phyloP scores from a whole-genome alignment of 2,888 invertebrate species.

The Cheiracanthium punctorium region DNA sequence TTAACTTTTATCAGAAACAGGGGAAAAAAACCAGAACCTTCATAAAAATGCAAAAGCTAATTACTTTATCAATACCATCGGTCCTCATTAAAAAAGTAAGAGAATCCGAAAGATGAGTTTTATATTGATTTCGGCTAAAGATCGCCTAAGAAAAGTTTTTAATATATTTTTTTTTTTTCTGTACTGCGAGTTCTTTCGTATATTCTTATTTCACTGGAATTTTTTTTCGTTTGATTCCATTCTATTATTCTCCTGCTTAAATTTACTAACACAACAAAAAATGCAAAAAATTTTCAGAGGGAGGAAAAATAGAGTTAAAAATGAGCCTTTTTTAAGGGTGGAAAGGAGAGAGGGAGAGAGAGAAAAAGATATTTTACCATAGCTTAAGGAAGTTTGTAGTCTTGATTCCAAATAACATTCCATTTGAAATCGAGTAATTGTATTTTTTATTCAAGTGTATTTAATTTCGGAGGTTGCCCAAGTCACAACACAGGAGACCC shows the following conservation, averaged over 20 bases:
- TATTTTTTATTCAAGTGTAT: neutral
- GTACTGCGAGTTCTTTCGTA: conserved; percentile 18
- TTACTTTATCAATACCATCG: conserved; percentile 68
- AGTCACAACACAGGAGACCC: neutral
- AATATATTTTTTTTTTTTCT: conserved; percentile 24
- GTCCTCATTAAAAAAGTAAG: conserved; percentile 53
- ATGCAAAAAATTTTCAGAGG: neutral
- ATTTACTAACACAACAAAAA: conserved; percentile 9
- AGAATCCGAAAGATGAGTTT: conserved; percentile 60
- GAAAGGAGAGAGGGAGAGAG: too few relatives aligned
- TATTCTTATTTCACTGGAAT: conserved; percentile 45
- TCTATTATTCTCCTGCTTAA: conserved; percentile 39
- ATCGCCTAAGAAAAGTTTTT: conserved; percentile 18
- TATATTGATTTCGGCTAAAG: conserved; percentile 50
- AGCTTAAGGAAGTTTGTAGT: neutral
- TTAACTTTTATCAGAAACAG: conserved; percentile 11
- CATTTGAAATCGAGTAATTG: neutral
- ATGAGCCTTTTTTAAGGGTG: neutral
- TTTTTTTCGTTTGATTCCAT: conserved; percentile 38
- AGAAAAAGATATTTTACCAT: neutral
- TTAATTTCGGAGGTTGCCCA: neutral
- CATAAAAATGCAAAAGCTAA: conserved; percentile 49
- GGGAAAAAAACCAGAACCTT: conserved; percentile 15
- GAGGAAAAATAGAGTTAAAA: neutral
- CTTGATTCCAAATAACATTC: neutral